Conservation (phyloP, 1,140 invertebrate species). For the Nautilus pompilius region DNA sequence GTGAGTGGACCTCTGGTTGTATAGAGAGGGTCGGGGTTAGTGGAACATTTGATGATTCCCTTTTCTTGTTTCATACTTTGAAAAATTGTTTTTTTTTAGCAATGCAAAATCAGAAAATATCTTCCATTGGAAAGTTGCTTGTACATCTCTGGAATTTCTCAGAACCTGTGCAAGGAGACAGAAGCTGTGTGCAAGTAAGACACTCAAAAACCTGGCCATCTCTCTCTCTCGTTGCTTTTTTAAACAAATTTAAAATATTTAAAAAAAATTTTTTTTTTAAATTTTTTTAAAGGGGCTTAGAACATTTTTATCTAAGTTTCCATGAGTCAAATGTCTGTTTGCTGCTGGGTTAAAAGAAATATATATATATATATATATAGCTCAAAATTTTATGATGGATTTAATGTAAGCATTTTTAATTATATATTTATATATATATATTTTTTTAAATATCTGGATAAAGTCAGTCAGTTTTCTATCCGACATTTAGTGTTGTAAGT, state of each 20-base stretch:
- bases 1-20: too few relatives aligned
- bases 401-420: too few relatives aligned
- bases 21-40: too few relatives aligned
- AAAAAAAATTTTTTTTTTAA: not conserved
- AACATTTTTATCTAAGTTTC: not conserved
- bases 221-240: not conserved
- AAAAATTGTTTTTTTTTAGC: too few relatives aligned
- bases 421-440: too few relatives aligned
- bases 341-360: not conserved
- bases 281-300: not conserved
- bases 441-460: too few relatives aligned
- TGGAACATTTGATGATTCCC: too few relatives aligned
- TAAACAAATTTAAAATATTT: not conserved
- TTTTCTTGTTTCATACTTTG: too few relatives aligned
- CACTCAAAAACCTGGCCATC: not conserved
- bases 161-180: conserved; percentile 18
- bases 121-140: conserved; percentile 45
- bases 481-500: too few relatives aligned
- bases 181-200: conserved; percentile 42
- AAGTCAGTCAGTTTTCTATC: too few relatives aligned
- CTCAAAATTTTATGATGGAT: too few relatives aligned
- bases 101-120: too few relatives aligned
- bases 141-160: conserved; percentile 45
- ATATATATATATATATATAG: not conserved
- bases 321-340: not conserved